A percentile compares a stretch with the other conserved stretches of the same genome.
These are phyloP conservation scores for Acheta domesticus DNA, from an alignment of 2,888 invertebrate genomes.

Conservation along the genomic window DNA sequence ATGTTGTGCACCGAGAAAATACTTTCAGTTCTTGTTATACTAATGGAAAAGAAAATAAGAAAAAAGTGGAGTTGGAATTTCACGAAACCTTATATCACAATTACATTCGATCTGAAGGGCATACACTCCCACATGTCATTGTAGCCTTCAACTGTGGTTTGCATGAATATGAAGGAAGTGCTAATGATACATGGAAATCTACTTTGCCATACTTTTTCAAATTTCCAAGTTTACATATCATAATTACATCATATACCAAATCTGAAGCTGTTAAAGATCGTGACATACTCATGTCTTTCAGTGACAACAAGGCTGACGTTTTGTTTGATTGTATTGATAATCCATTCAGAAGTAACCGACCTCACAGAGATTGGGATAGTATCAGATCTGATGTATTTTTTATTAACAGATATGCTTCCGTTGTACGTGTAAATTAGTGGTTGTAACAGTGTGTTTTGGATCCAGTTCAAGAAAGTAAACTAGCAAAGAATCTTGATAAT, in stretches of 20 bases:
- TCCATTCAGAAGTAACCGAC: constrained; percentile 42
- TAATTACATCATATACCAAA: constrained; percentile 44
- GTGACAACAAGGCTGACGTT: constrained; percentile 28
- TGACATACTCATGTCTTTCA: constrained; percentile 32
- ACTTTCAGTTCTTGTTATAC: constrained; percentile 34
- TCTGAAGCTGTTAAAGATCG: constrained; percentile 43
- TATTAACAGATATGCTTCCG: constrained; percentile 42
- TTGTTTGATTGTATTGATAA: constrained; percentile 40
- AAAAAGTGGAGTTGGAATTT: constrained; percentile 32
- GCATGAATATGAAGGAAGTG: constrained; percentile 41
- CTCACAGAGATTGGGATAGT: constrained; percentile 42
- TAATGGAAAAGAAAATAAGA: constrained; percentile 38
- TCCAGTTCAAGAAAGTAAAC: too few relatives aligned
- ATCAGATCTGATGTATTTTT: constrained; percentile 42
- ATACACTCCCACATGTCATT: constrained; percentile 42
- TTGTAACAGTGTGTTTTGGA: neutral
- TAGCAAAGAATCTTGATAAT: too few relatives aligned
- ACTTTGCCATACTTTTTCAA: constrained; percentile 41
- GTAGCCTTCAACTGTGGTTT: constrained; percentile 46
- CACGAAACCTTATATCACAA: constrained; percentile 42
- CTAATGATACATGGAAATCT: constrained; percentile 41
- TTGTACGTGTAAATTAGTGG: constrained; percentile 26
- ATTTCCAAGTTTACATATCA: constrained; percentile 39
- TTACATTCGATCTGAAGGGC: constrained; percentile 37
- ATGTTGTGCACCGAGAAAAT: constrained; percentile 37